Base-by-base conservation (phyloP, 2,797 vertebrate species). In the Sebastes kiyomatsui region DNA sequence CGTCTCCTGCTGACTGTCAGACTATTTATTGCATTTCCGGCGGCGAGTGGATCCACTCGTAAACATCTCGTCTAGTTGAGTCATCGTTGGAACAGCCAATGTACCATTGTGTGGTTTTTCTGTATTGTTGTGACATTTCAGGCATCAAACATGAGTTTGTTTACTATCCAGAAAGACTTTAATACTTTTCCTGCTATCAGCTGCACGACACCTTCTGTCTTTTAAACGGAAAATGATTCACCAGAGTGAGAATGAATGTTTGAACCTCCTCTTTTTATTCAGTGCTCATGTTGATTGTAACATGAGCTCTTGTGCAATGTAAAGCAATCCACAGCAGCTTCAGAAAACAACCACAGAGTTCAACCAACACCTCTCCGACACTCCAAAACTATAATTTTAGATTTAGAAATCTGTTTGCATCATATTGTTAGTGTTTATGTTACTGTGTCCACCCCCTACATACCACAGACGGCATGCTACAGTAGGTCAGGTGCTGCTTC, bases 21-120 rank as follows among this genome's bases (percentile, higher is more conserved):
- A 46, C 27, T 60, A 59, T 81, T 81, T 60, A 55, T 65, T 65
- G 23, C 16, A 68, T 81, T 82, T 74, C 74, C 56, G 22, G 5
- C 2, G 2, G 56, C 7, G 52, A 81, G 59, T 69, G 38, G 27
- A 56, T 62, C 8, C 46, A 58, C 52, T 32, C 23, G 4, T 5
- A 1, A 60, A 56, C 2, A 5, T 72, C 46, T 59, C 1, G 1
- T 56, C 28, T 12, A 0, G 69, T 27, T 28, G 58, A 75, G 69
- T 67, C 72, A 73, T 61, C 65, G 64, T 79, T 80, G 16, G 25
- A 66, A 82, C 32, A 16, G 62, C 20, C 32, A 49, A 11, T 74
- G 60, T 23, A 22, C 5, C 42, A 20, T 32, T 33, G 27, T 61
- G 68, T 67, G 25, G 46, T 56, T 64, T 12, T 33, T 52, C 28